Percentiles rank a stretch among this genome's conserved stretches.
These are phyloP conservation scores for Poeciliopsis prolifica DNA, from an alignment of 2,113 vertebrate species.

Conservation along the genomic window DNA sequence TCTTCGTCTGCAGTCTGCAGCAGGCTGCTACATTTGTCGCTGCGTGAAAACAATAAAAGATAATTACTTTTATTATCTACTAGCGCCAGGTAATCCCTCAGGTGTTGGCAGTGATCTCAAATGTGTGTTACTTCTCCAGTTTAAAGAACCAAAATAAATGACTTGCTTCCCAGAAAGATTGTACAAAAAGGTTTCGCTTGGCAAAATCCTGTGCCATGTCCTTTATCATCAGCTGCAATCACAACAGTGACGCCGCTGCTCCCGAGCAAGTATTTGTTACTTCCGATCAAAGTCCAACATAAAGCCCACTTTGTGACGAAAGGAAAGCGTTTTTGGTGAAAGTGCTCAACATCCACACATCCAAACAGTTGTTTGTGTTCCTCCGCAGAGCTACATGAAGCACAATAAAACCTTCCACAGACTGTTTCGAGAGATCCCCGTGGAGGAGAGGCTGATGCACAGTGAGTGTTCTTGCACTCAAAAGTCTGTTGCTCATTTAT, in stretches of 20 bases:
- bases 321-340: background rate
- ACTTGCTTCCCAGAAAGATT: no score
- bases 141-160: no score
- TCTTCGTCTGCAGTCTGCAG: background rate
- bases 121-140: background rate
- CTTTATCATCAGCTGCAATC: no score
- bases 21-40: background rate
- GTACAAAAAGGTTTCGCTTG: no score
- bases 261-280: background rate
- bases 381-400: conserved; percentile 69
- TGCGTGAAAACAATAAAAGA: background rate
- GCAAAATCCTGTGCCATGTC: no score
- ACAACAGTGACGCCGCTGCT: background rate
- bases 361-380: background rate
- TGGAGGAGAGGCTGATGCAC: conserved; percentile 69
- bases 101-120: background rate
- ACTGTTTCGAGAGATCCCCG: conserved; percentile 78
- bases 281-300: background rate
- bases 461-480: conserved; percentile 67
- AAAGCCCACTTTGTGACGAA: background rate
- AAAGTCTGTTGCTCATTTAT: conserved; percentile 24
- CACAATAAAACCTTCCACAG: conserved; percentile 77
- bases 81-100: background rate
- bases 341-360: background rate
- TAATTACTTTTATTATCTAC: background rate